Percentiles rank a stretch among this genome's conserved stretches.
Conservation (phyloP, 2,113 vertebrate species). For the Boleophthalmus pectinirostris region DNA sequence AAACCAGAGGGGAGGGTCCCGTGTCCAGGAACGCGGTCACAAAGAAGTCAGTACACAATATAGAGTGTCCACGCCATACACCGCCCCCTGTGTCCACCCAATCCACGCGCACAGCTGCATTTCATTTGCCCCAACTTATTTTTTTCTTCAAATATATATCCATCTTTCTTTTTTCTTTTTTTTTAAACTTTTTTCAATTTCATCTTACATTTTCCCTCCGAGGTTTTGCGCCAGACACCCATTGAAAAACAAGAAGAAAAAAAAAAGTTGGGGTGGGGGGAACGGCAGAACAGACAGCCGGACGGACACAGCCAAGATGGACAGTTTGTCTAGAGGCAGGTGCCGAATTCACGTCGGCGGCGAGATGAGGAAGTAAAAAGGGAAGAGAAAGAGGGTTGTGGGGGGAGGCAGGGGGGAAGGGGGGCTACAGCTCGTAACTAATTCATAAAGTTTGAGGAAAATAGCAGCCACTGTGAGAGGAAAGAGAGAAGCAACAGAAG, state of each 20-base stretch:
- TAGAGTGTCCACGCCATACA: slow-evolving; percentile 18
- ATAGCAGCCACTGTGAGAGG: slow-evolving; percentile 67
- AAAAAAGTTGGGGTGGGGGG: neutral
- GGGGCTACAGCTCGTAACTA: slow-evolving; percentile 76
- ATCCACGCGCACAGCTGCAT: slow-evolving; percentile 76
- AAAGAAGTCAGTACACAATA: slow-evolving; percentile 68
- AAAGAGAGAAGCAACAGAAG: slow-evolving; percentile 56
- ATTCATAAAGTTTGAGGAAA: slow-evolving; percentile 83
- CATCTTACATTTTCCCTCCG: slow-evolving; percentile 52
- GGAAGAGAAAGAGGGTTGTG: slow-evolving; percentile 22
- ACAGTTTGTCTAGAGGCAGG: slow-evolving; percentile 69
- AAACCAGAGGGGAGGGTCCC: slow-evolving; percentile 55
- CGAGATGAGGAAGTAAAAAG: slow-evolving; percentile 72
- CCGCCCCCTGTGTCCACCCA: slow-evolving; percentile 70
- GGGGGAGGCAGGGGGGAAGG: slow-evolving; percentile 50
- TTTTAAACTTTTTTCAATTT: slow-evolving; percentile 45
- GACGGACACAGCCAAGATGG: slow-evolving; percentile 45
- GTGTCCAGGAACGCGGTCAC: slow-evolving; percentile 78
- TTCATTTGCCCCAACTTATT: slow-evolving; percentile 73
- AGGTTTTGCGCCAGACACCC: slow-evolving; percentile 50
- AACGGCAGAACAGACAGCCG: slow-evolving; percentile 30
- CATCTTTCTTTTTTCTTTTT: slow-evolving; percentile 44
- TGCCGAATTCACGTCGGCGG: slow-evolving; percentile 69
- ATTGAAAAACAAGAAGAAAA: slow-evolving; percentile 2
- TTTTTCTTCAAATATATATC: slow-evolving; percentile 34